Conservation (phyloP, 2,113 vertebrate species). For the Alethe castanea region DNA sequence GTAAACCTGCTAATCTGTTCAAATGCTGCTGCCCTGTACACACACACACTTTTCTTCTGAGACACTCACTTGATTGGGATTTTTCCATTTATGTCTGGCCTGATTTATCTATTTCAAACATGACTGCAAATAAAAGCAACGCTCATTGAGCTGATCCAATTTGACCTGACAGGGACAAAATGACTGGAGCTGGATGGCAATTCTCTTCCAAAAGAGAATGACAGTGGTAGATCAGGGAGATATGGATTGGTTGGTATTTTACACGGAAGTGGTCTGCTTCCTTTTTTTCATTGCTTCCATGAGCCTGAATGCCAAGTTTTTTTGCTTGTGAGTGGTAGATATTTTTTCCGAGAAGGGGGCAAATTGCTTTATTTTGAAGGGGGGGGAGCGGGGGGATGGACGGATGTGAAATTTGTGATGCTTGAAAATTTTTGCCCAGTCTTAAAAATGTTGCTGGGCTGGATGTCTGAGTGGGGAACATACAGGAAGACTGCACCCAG, state of each 20-base stretch:
- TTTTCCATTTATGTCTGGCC: conserved; percentile 47
- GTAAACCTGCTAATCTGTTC: not conserved
- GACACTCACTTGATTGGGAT: not conserved
- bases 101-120: conserved; percentile 47
- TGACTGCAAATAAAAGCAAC: not conserved
- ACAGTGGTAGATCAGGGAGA: not conserved
- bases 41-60: not conserved
- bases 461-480: not conserved
- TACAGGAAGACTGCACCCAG: not conserved
- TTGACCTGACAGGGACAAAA: conserved; percentile 58
- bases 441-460: not conserved
- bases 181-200: conserved; percentile 10
- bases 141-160: conserved; percentile 30
- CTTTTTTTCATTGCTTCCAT: not conserved
- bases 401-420: not conserved
- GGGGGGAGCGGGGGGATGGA: too few species aligned
- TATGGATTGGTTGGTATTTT: not conserved
- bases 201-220: conserved; percentile 25
- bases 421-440: not conserved
- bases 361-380: not conserved
- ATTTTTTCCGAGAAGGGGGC: not conserved
- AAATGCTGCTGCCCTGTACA: not conserved
- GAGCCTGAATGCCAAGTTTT: not conserved
- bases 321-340: not conserved
- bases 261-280: not conserved